Conservation (phyloP, 2,797 vertebrate species). For the Odontamblyopus rebecca region DNA sequence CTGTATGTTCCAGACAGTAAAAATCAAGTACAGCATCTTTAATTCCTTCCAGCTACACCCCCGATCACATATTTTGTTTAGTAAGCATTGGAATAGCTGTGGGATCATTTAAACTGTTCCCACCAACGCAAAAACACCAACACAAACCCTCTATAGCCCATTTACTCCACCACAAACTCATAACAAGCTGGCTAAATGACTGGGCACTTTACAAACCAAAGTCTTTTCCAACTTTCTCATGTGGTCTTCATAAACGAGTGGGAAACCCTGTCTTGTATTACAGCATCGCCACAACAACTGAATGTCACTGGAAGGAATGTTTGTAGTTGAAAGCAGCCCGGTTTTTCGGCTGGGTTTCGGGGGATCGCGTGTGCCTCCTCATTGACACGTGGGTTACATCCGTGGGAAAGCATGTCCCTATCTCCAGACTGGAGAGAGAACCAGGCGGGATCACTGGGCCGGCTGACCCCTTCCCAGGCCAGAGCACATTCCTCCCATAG, state of each 20-base stretch:
- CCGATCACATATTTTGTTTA: neutral
- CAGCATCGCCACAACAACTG: conserved; percentile 2
- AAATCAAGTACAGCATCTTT: too few species aligned
- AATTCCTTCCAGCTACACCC: too few species aligned
- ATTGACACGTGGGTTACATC: conserved; percentile 33
- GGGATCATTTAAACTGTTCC: neutral
- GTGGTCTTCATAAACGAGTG: neutral
- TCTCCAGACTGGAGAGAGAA: conserved; percentile 29
- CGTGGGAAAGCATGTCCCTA: conserved; percentile 54
- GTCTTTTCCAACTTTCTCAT: neutral
- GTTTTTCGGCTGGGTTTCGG: too few species aligned
- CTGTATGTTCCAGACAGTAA: too few species aligned
- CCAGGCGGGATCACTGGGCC: conserved; percentile 31
- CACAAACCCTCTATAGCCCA: too few species aligned
- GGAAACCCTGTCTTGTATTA: neutral
- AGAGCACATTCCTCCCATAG: conserved; percentile 71
- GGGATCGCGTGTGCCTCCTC: conserved; percentile 29
- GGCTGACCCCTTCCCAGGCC: conserved; percentile 74
- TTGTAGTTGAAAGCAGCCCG: conserved; percentile 15
- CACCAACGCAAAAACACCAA: too few species aligned
- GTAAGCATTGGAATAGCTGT: neutral
- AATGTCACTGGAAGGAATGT: neutral
- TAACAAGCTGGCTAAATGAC: neutral
- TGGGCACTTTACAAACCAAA: neutral
- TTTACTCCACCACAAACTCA: neutral